These are phyloP conservation scores for Xenopus borealis DNA, from an alignment of 2,113 vertebrate genomes.

Conservation along the genomic window DNA sequence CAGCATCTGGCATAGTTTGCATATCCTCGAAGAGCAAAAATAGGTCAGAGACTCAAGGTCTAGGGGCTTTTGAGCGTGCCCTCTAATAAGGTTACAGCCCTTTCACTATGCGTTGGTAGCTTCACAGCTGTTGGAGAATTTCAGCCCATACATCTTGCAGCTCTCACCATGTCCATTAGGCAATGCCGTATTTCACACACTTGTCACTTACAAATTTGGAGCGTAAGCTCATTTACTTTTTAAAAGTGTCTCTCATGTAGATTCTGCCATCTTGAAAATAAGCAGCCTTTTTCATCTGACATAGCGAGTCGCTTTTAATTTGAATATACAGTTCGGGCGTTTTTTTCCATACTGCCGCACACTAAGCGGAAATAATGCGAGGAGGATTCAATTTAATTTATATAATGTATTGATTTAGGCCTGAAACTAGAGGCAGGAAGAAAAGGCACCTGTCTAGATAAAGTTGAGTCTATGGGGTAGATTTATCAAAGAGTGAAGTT, in stretches of 20 bases:
- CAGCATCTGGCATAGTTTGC: too few species aligned
- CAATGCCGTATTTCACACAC: slow-evolving; percentile 24
- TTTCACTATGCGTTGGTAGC: background rate
- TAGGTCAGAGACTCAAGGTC: too few species aligned
- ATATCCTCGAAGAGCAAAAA: too few species aligned
- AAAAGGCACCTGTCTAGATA: too few species aligned
- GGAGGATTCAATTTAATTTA: too few species aligned
- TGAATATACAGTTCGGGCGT: background rate
- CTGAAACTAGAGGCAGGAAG: too few species aligned
- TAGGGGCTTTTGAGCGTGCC: too few species aligned
- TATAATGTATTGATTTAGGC: too few species aligned
- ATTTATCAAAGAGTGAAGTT: too few species aligned
- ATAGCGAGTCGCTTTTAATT: background rate
- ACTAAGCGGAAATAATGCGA: too few species aligned
- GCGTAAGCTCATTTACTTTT: slow-evolving; percentile 30
- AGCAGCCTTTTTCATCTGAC: background rate
- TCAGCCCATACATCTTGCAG: slow-evolving; percentile 23
- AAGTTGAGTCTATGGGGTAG: too few species aligned
- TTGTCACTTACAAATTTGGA: slow-evolving; percentile 29
- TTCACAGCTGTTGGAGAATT: background rate
- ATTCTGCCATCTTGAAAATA: slow-evolving; percentile 8
- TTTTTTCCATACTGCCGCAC: background rate
- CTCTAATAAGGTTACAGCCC: background rate
- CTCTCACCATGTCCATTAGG: slow-evolving; percentile 36
- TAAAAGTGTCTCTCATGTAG: slow-evolving; percentile 15